A percentile compares a stretch with the other conserved stretches of the same genome.
Evolutionary conservation across 2,888 invertebrate genomes (phyloP).

Genomic region (Pristionchus entomophagus): DNA sequence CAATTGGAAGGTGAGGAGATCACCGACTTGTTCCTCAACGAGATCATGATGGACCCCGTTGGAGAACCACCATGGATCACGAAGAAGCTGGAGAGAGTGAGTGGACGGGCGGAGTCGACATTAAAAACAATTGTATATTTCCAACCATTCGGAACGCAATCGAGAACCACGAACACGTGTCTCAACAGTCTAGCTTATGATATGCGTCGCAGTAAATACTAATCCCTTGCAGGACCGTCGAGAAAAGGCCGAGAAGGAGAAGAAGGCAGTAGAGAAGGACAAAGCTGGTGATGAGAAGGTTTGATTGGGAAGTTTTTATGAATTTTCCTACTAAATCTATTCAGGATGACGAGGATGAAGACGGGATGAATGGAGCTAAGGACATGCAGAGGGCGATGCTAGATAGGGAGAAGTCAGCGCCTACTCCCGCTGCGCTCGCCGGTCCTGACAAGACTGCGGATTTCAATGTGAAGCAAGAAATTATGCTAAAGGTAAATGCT

Average conservation of each 20-base stretch:
- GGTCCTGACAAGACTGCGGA: neutral
- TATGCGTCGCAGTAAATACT: too few relatives aligned
- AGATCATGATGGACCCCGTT: conserved; percentile 40
- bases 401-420: neutral
- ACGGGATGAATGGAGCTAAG: neutral
- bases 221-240: too few relatives aligned
- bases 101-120: neutral
- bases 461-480: too few relatives aligned
- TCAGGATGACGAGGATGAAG: neutral
- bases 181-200: too few relatives aligned
- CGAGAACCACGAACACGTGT: too few relatives aligned
- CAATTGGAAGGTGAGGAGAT: neutral
- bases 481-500: too few relatives aligned
- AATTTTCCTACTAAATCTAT: too few relatives aligned
- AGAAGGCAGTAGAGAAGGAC: neutral
- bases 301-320: too few relatives aligned
- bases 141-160: too few relatives aligned
- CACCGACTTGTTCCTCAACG: conserved; percentile 50
- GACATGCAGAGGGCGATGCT: neutral
- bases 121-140: too few relatives aligned
- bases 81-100: neutral
- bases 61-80: conserved; percentile 21
- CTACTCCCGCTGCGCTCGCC: neutral
- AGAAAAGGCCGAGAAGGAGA: neutral
- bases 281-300: too few relatives aligned